Percentiles rank a stretch among this genome's conserved stretches.
These are phyloP conservation scores for Lucilia cuprina DNA, from an alignment of 1,140 invertebrate species.

Conservation along the genomic window DNA sequence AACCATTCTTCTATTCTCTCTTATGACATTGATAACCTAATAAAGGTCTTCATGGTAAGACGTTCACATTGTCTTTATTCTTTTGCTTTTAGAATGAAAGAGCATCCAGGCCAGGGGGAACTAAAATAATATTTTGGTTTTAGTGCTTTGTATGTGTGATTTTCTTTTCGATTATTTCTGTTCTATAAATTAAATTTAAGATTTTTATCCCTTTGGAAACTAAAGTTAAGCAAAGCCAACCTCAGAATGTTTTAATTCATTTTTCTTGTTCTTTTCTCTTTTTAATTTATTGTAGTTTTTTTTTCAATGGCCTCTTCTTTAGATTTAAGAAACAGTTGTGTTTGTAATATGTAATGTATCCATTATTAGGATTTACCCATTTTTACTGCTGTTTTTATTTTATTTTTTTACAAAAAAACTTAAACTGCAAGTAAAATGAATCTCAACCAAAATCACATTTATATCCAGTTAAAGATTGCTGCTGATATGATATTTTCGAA, in stretches of 20 bases:
- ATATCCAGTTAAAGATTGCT: no score
- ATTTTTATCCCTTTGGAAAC: neutral
- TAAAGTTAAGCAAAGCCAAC: neutral
- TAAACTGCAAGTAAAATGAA: no score
- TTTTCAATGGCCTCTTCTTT: neutral
- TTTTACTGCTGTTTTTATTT: no score
- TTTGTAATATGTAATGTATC: no score
- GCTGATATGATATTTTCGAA: no score
- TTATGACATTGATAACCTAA: slow-evolving; percentile 31
- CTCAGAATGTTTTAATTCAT: neutral
- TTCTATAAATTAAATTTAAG: neutral
- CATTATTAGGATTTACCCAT: no score
- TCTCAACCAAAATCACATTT: no score
- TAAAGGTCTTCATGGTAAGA: neutral
- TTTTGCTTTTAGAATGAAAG: neutral
- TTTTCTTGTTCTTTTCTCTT: neutral
- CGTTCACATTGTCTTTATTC: neutral
- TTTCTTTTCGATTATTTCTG: neutral
- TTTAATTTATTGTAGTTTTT: neutral
- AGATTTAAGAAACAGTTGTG: no score
- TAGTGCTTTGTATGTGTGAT: neutral
- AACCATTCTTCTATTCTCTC: neutral
- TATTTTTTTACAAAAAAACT: no score
- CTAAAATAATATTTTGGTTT: slow-evolving; percentile 9
- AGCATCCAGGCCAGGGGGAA: neutral